A percentile compares a stretch with the other conserved stretches of the same genome.
Conservation (phyloP, 2,888 invertebrate species). For the Heliconius sara region DNA sequence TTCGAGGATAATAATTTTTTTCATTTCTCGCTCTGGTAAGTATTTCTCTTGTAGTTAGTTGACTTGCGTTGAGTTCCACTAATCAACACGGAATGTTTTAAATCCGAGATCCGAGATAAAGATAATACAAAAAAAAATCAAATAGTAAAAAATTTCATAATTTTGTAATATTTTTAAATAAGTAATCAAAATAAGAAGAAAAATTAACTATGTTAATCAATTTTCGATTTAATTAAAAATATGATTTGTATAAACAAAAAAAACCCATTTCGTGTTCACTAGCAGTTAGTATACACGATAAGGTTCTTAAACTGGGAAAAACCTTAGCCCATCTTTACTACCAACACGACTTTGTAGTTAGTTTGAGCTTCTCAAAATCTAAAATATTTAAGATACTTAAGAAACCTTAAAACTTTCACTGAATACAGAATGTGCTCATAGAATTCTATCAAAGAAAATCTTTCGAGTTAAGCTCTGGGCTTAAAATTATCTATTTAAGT, state of each 20-base stretch:
- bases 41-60: no score
- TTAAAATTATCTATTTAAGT: slow-evolving; percentile 19
- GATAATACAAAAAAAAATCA: no score
- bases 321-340: slow-evolving; percentile 4
- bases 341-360: neutral
- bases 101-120: no score
- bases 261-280: neutral
- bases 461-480: slow-evolving; percentile 16
- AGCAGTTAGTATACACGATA: neutral
- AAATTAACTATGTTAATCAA: no score
- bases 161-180: no score
- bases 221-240: no score
- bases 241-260: neutral
- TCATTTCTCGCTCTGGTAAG: no score
- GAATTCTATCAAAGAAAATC: slow-evolving; percentile 30
- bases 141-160: no score
- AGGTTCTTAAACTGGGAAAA: neutral
- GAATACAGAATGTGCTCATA: slow-evolving; percentile 25
- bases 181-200: no score
- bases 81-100: no score
- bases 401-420: slow-evolving; percentile 20
- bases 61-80: no score
- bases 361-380: neutral
- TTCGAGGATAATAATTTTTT: no score
- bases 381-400: slow-evolving; percentile 20